A percentile compares a stretch with the other conserved stretches of the same genome.
Evolutionary conservation across 2,113 vertebrate genomes (phyloP).

Genomic region (Epinephelus moara): DNA sequence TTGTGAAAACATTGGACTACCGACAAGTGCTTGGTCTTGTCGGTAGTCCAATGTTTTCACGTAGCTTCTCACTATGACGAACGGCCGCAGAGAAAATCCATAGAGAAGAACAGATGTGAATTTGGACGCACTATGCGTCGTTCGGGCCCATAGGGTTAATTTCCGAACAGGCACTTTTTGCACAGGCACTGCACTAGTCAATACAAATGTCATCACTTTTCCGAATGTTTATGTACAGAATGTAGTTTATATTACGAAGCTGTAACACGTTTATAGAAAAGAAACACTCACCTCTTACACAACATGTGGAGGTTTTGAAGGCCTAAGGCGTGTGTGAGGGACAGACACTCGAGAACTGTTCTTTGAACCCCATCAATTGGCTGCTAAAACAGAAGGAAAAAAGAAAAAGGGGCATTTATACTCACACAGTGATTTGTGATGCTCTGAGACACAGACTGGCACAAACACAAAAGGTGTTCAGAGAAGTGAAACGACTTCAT

Average conservation of each 20-base stretch:
- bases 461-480: not conserved
- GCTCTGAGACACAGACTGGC: not conserved
- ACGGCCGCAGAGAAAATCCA: no score
- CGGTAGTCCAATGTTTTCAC: no score
- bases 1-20: no score
- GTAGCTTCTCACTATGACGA: no score
- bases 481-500: not conserved
- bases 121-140: no score
- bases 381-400: conserved; percentile 74
- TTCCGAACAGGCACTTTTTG: no score
- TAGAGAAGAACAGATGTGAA: no score
- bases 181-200: no score
- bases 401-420: not conserved
- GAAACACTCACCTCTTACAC: conserved; percentile 90
- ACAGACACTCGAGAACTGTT: conserved; percentile 91
- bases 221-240: not conserved
- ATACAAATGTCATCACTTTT: not conserved
- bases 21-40: no score
- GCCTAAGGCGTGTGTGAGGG: conserved; percentile 90
- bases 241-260: not conserved
- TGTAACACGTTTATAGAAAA: not conserved
- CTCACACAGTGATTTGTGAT: not conserved
- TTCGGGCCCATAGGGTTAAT: no score
- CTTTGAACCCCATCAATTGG: conserved; percentile 88
- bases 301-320: conserved; percentile 88